phyloP scores from a whole-genome alignment of 1,140 invertebrate genomes.

The Pristionchus pacificus region DNA sequence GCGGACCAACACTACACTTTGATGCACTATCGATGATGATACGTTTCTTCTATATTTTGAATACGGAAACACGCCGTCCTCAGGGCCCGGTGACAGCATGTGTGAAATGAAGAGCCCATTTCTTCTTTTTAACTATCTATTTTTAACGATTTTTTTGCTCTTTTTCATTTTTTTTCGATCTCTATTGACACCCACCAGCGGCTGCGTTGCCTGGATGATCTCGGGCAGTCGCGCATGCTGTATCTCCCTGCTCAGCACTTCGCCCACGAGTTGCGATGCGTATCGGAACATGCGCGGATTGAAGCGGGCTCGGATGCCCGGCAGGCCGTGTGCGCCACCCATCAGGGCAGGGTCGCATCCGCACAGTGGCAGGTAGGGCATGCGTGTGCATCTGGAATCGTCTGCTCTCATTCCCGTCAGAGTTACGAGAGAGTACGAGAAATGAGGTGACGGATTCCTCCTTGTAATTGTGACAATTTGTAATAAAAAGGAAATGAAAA shows the following conservation, averaged over 20 bases:
- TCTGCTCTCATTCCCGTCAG: no score
- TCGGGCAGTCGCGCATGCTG: conserved; percentile 46
- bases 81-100: not conserved
- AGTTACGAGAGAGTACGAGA: no score
- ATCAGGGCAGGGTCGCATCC: conserved; percentile 47
- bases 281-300: conserved; percentile 53
- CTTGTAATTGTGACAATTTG: no score
- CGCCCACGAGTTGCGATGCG: conserved; percentile 38
- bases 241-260: conserved; percentile 45
- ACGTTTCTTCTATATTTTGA: not conserved
- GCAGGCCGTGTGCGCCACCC: conserved; percentile 39
- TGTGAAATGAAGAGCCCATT: not conserved
- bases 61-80: not conserved
- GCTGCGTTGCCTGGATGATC: not conserved
- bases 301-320: conserved; percentile 51
- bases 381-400: no score
- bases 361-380: no score
- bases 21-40: not conserved
- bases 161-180: no score
- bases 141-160: no score
- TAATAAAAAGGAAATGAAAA: no score
- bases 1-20: no score
- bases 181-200: not conserved
- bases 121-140: no score
- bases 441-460: no score